phyloP scores from a whole-genome alignment of 2,888 invertebrate species.

The Sisyra terminalis region DNA sequence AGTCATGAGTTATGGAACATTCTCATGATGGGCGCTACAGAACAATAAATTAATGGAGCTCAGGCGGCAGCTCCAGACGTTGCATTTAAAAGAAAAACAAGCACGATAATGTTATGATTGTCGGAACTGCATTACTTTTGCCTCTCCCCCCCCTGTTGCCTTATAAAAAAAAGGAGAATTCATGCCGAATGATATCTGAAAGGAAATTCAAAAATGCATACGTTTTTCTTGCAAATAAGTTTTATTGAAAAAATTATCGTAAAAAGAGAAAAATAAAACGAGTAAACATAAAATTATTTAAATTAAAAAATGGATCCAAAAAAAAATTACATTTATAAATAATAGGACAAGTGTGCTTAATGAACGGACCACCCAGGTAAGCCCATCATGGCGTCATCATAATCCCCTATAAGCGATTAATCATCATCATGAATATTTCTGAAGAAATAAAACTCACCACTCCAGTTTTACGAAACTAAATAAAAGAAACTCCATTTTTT shows the following conservation, averaged over 20 bases:
- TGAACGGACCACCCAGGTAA: conserved; percentile 5
- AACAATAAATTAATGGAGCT: conserved; percentile 1
- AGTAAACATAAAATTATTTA: not conserved
- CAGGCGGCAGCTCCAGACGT: conserved; percentile 4
- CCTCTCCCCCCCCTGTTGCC: too few species aligned
- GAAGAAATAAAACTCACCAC: too few species aligned
- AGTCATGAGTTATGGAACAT: conserved; percentile 6
- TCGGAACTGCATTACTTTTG: too few species aligned
- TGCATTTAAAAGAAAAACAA: conserved; percentile 1
- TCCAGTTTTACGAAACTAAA: too few species aligned
- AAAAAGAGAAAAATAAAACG: not conserved
- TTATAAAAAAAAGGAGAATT: too few species aligned
- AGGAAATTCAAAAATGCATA: not conserved
- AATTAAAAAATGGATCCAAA: not conserved
- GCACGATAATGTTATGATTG: not conserved
- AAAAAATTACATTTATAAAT: not conserved
- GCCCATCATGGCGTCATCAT: conserved; percentile 3
- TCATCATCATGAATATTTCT: too few species aligned
- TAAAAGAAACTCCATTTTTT: too few species aligned
- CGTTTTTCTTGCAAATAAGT: not conserved
- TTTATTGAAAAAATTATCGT: not conserved
- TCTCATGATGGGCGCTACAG: conserved; percentile 4
- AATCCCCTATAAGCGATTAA: too few species aligned
- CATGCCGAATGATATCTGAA: too few species aligned
- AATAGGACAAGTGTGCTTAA: not conserved